Conservation (phyloP, 2,888 invertebrate genomes). For the Drosophila buzzatii region DNA sequence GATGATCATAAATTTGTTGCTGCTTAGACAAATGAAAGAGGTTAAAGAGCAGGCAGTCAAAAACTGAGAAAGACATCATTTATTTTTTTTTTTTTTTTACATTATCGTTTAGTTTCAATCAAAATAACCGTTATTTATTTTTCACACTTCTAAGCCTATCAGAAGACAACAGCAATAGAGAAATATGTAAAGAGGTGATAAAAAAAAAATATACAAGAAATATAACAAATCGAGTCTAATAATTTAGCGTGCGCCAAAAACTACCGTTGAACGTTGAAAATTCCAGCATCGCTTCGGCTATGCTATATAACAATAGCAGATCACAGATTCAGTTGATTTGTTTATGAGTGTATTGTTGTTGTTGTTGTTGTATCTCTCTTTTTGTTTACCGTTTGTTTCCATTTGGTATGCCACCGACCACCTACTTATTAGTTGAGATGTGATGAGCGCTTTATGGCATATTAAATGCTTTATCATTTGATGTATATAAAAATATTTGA, state of each 20-base stretch:
- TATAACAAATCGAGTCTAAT: conserved; percentile 71
- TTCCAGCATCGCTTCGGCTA: conserved; percentile 23
- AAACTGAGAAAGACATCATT: conserved; percentile 31
- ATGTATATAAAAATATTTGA: conserved; percentile 32
- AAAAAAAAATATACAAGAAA: conserved; percentile 26
- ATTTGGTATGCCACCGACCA: conserved; percentile 40
- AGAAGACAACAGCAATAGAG: conserved; percentile 19
- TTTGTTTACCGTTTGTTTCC: conserved; percentile 33
- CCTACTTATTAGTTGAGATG: conserved; percentile 54
- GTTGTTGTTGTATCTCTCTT: conserved; percentile 6
- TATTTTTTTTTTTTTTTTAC: conserved; percentile 5
- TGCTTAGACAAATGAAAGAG: conserved; percentile 16
- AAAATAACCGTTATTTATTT: conserved; percentile 57
- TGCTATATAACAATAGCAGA: conserved; percentile 55
- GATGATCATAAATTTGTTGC: conserved; percentile 32
- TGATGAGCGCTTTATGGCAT: conserved; percentile 52
- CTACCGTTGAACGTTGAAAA: conserved; percentile 56
- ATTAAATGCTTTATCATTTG: conserved; percentile 64
- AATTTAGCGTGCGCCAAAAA: conserved; percentile 80
- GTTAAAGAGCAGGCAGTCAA: conserved; percentile 6
- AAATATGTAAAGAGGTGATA: conserved; percentile 35
- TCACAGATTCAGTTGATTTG: conserved; percentile 52
- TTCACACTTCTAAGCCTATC: conserved; percentile 70
- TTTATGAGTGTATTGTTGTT: conserved; percentile 40
- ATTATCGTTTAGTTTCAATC: conserved; percentile 37